These are phyloP conservation scores for Tichodroma muraria DNA, from an alignment of 2,113 vertebrate species.

Conservation along the genomic window DNA sequence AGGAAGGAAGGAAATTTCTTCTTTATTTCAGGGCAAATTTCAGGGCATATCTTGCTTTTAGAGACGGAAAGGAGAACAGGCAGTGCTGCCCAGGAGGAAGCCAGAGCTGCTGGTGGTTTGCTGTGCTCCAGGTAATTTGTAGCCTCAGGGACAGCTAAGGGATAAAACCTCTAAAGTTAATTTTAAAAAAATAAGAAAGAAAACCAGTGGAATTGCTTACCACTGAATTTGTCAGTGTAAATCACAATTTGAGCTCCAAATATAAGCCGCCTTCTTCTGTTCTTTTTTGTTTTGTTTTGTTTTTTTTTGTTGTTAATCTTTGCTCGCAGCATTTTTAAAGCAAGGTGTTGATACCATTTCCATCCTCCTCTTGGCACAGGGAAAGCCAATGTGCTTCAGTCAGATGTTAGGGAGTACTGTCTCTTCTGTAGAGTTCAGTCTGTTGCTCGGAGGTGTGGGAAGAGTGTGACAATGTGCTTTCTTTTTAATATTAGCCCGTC, in stretches of 20 bases:
- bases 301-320: not conserved
- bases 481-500: constrained; percentile 62
- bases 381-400: constrained; percentile 21
- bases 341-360: constrained; percentile 29
- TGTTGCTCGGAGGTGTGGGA: constrained; percentile 17
- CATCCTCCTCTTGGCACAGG: constrained; percentile 10
- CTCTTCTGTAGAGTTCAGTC: constrained; percentile 20
- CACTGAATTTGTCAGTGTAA: not conserved
- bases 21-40: no score
- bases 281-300: not conserved
- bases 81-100: not conserved
- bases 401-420: constrained; percentile 32
- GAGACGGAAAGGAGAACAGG: not conserved
- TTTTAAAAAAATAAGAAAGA: not conserved
- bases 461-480: constrained; percentile 50
- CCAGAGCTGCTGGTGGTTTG: not conserved
- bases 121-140: not conserved
- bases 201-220: not conserved
- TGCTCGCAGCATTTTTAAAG: constrained; percentile 6
- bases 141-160: not conserved
- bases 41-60: not conserved
- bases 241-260: not conserved
- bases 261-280: not conserved
- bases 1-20: not conserved
- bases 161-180: not conserved